Percentiles rank a stretch among this genome's conserved stretches.
phyloP scores from a whole-genome alignment of 2,797 vertebrate genomes.

The Graptemys geographica region DNA sequence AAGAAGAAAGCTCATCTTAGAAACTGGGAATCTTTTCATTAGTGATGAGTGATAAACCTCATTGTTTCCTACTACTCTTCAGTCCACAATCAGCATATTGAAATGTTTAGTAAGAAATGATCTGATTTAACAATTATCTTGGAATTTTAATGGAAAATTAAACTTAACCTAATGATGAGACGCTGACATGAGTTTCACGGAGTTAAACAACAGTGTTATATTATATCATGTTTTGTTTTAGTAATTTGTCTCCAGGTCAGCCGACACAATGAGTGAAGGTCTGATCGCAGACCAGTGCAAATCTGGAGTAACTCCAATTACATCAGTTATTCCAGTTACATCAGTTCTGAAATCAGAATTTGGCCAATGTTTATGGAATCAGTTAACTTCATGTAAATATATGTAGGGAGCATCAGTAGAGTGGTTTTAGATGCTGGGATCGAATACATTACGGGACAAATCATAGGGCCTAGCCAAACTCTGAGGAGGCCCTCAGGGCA shows the following conservation, averaged over 20 bases:
- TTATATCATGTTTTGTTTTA: not conserved
- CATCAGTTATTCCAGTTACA: not conserved
- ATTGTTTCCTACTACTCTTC: not conserved
- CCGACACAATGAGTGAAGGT: not conserved
- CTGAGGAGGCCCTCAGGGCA: not conserved
- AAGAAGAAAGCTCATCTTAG: not conserved
- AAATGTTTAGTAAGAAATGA: not conserved
- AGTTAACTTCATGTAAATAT: not conserved
- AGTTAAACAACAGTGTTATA: accelerated
- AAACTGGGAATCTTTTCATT: not conserved
- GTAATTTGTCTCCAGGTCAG: not conserved
- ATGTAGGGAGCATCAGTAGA: not conserved
- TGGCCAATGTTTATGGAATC: too few species aligned
- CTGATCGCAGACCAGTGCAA: not conserved
- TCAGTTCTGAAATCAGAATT: not conserved
- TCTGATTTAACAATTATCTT: not conserved
- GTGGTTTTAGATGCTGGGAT: not conserved
- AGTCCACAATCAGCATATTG: not conserved
- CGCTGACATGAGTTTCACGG: not conserved
- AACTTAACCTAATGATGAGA: not conserved
- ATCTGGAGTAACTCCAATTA: not conserved
- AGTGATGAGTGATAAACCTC: not conserved
- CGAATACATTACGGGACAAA: not conserved
- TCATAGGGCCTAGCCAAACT: not conserved
- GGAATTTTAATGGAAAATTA: not conserved